Evolutionary conservation across 2,113 vertebrate genomes (phyloP), one percentile per base, ranked within the genome.

Genomic region (Amblyornis subalaris): DNA sequence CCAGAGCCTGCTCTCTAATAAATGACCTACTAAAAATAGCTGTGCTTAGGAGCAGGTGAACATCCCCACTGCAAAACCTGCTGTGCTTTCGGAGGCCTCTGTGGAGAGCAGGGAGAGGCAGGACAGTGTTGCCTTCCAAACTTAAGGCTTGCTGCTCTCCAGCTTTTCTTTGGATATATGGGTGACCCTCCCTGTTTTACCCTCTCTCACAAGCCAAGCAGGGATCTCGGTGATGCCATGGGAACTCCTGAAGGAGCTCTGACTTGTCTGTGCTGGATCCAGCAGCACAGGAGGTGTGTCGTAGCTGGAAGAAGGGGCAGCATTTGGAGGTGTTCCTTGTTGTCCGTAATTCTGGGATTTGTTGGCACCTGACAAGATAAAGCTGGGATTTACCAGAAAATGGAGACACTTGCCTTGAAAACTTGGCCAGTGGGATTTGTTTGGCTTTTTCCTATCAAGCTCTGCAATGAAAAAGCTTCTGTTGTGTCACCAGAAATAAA

Each of bases 21-120:
- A 94, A 94, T 81, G 72, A 75, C 89, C 77, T 64, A 3, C 78
- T 90, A 72, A 90, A 95, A 93, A 51, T 69, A 90, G 71, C 65
- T 70, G 4, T 57, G 47, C 29, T 54, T 35, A 73, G 7, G 2
- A 79, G 88, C 45, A 72, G 70, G 73, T 57, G 84, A 54, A 29
- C 36, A 48, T 21, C 40, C 42, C 25, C 47, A 16, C 6, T 47
- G 55, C 42, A 18, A 57, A 92, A 38, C 58, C 62, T 54, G 35
- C 8, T 90, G 12, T 38, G 36, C 36, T 38, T 38, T 38, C 36
- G 36, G 36, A 38, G 36, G 36, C 36, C 36, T 71, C 26, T 73
- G 26, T 3, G 19, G 16, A n/a, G 65, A 71, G 44, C 57, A 65
- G 26, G 2, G 19, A 31, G n/a, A 48, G 18, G 14, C 20, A 48